Conservation (phyloP, 2,888 invertebrate genomes). For the Drosophila merina region DNA sequence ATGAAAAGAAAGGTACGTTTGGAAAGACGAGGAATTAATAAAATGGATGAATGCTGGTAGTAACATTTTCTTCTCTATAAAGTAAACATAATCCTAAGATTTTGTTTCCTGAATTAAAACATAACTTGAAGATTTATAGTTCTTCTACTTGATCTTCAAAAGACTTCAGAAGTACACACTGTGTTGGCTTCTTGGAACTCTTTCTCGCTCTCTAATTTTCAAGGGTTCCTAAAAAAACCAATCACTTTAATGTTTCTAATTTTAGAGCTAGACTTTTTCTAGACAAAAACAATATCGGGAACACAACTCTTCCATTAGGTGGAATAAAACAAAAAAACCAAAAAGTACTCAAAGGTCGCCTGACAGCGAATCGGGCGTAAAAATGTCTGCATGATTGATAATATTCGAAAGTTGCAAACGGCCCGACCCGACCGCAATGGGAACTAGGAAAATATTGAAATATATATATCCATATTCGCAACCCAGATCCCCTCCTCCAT, state of each 20-base stretch:
- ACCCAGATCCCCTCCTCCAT: too few species aligned
- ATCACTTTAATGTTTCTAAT: conserved; percentile 37
- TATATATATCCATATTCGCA: conserved; percentile 52
- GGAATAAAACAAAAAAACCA: not conserved
- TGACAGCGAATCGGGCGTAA: conserved; percentile 32
- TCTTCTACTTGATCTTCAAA: not conserved
- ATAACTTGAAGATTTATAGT: not conserved
- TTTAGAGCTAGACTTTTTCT: conserved; percentile 16
- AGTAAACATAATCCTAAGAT: not conserved
- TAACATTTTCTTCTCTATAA: too few species aligned
- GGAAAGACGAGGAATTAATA: too few species aligned
- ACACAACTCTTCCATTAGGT: conserved; percentile 43
- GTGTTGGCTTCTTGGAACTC: not conserved
- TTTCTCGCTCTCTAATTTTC: not conserved
- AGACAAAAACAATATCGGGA: conserved; percentile 9
- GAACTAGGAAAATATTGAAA: conserved; percentile 24
- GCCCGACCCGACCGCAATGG: conserved; percentile 33
- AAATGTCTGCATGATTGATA: conserved; percentile 69
- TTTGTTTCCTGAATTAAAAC: not conserved
- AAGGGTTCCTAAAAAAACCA: conserved; percentile 26
- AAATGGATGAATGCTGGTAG: not conserved
- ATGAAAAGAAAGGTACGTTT: conserved; percentile 47
- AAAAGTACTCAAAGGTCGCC: conserved; percentile 17
- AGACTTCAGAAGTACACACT: conserved; percentile 5
- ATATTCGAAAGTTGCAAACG: conserved; percentile 61